These are phyloP conservation scores for Magallana gigas DNA, from an alignment of 1,140 invertebrate genomes.

Conservation along the genomic window DNA sequence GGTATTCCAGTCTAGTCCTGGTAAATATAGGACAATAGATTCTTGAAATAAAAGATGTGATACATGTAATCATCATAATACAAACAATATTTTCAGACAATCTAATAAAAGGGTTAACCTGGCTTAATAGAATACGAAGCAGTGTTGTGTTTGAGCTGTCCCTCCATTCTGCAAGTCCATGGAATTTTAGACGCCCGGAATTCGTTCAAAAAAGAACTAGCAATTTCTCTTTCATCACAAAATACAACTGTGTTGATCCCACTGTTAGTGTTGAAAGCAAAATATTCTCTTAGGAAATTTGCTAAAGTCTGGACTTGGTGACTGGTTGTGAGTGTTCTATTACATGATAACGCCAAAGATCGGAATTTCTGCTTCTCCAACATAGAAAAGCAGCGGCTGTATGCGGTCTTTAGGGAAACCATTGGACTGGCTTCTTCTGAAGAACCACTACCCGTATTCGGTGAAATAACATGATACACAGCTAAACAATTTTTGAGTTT, in stretches of 20 bases:
- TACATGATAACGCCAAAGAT: neutral
- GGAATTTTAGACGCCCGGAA: neutral
- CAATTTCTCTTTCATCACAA: neutral
- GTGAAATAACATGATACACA: neutral
- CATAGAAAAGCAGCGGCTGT: neutral
- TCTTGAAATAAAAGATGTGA: too few species aligned
- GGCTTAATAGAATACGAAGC: neutral
- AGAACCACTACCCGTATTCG: neutral
- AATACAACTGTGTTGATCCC: constrained; percentile 2
- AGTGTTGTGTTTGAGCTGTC: neutral
- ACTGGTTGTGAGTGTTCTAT: neutral
- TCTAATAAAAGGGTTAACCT: neutral
- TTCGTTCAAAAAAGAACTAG: neutral
- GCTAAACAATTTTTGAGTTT: neutral
- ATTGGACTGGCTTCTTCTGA: too few species aligned
- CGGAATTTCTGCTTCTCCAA: neutral
- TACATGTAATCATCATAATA: too few species aligned
- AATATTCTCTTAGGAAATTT: neutral
- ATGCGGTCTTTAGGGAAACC: neutral
- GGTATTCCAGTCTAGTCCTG: neutral
- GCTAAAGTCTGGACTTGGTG: neutral
- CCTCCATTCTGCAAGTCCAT: neutral
- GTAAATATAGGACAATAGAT: neutral
- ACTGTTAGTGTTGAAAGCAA: neutral
- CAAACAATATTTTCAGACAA: too few species aligned